Conservation (phyloP, 2,888 invertebrate genomes). For the Tricholauxania praeusta region DNA sequence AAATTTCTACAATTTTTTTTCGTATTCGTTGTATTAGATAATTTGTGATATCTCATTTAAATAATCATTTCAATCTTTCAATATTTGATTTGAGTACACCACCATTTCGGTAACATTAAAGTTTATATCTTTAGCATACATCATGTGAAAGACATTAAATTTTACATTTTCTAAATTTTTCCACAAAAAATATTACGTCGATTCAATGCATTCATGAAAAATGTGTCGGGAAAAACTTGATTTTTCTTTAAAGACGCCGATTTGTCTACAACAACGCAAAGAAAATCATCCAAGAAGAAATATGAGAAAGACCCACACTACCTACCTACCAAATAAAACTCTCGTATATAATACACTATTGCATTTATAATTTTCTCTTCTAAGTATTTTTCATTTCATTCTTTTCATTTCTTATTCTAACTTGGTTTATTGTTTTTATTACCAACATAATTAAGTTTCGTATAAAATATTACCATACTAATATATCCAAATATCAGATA, state of each 20-base stretch:
- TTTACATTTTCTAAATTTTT: too few species aligned
- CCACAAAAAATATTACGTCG: too few species aligned
- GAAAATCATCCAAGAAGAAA: not conserved
- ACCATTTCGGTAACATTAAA: too few species aligned
- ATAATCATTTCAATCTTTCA: too few species aligned
- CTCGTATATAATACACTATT: too few species aligned
- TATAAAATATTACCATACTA: slow-evolving; percentile 57
- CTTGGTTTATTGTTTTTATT: slow-evolving; percentile 43
- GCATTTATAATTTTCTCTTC: too few species aligned
- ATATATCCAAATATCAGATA: slow-evolving; percentile 30
- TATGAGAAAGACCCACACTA: not conserved
- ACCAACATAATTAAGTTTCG: slow-evolving; percentile 50
- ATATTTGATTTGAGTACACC: too few species aligned
- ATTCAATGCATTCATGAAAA: too few species aligned
- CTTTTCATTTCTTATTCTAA: not conserved
- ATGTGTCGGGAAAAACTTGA: slow-evolving; percentile 40
- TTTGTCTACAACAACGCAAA: slow-evolving; percentile 57
- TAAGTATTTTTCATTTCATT: too few species aligned
- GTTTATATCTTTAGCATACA: not conserved
- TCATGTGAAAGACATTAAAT: not conserved
- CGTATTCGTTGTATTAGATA: too few species aligned
- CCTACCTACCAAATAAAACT: not conserved
- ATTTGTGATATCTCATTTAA: too few species aligned
- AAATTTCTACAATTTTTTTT: too few species aligned
- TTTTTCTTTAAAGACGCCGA: slow-evolving; percentile 63